Conservation (phyloP, 2,113 vertebrate species). For the Indicator indicator region DNA sequence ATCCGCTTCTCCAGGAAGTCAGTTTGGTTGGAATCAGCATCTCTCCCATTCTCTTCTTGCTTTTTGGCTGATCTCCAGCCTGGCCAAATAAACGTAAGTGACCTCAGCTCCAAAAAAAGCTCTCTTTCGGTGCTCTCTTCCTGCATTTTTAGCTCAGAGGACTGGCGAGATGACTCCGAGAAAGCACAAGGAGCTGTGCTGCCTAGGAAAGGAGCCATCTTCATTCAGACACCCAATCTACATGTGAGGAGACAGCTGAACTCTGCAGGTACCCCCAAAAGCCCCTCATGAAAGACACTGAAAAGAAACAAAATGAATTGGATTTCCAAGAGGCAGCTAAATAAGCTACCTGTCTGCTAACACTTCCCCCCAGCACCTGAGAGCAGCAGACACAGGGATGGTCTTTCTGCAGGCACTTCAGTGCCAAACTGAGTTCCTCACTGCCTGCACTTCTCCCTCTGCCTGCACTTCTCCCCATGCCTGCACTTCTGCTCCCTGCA, state of each 20-base stretch:
- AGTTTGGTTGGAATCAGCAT: neutral
- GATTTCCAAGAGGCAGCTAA: neutral
- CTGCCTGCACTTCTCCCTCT: neutral
- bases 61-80: constrained; percentile 32
- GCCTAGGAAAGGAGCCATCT: constrained; percentile 10
- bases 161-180: neutral
- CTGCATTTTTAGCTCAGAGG: constrained; percentile 8
- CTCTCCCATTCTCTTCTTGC: neutral
- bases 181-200: neutral
- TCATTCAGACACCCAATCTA: neutral
- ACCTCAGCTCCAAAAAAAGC: neutral
- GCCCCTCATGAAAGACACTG: neutral
- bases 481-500: neutral
- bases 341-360: neutral
- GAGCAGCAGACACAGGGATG: neutral
- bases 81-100: neutral
- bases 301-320: neutral
- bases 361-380: neutral
- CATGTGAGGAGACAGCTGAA: rapidly evolving
- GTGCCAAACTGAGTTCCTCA: neutral
- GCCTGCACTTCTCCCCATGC: neutral
- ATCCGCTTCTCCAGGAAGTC: neutral
- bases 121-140: neutral
- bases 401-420: neutral
- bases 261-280: neutral